phyloP scores from a whole-genome alignment of 2,888 invertebrate genomes.

The Dasysyrphus albostriatus region DNA sequence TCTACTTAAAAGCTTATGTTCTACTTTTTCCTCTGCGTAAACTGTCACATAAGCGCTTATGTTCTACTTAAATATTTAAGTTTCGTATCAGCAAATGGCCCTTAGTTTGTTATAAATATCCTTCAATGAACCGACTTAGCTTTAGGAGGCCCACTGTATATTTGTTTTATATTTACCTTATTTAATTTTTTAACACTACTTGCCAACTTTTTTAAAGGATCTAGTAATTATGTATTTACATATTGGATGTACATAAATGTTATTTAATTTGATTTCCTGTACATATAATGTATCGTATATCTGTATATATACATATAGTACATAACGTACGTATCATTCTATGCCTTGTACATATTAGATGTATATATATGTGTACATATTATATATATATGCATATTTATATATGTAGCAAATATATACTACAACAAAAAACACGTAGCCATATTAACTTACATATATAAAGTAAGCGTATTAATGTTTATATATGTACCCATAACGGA shows the following conservation, averaged over 20 bases:
- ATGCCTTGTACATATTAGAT: neutral
- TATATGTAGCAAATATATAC: neutral
- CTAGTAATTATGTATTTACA: no score
- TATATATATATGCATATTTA: constrained; percentile 18
- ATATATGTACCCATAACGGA: constrained; percentile 52
- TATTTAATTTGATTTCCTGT: constrained; percentile 9
- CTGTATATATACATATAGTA: constrained; percentile 6
- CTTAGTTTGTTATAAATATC: neutral
- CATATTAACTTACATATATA: constrained; percentile 26
- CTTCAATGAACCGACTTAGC: neutral
- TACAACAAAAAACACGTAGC: constrained; percentile 10
- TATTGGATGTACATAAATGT: neutral
- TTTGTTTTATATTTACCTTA: no score
- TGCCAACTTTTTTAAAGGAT: neutral
- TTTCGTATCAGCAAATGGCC: no score
- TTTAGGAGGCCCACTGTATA: neutral
- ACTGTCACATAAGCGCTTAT: no score
- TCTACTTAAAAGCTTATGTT: no score
- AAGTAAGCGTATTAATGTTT: constrained; percentile 4
- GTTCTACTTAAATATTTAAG: no score
- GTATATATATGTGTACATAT: constrained; percentile 8
- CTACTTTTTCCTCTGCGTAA: no score
- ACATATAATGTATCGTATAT: neutral
- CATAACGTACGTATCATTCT: no score
- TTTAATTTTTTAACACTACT: neutral